Evolutionary conservation across 2,113 vertebrate genomes (phyloP).

Genomic region (Onychostoma macrolepis): DNA sequence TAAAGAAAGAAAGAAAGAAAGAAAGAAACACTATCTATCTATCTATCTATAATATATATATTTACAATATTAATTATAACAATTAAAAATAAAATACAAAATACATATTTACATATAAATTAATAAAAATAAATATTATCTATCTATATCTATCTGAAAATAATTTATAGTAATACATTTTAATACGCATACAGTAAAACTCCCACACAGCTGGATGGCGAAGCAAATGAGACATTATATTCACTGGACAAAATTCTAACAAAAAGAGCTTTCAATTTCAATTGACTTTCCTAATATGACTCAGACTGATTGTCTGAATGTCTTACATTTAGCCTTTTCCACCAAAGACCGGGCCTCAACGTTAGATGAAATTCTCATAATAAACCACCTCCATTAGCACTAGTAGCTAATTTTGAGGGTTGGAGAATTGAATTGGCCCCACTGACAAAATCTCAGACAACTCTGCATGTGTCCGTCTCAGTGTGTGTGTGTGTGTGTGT

Average conservation of each 20-base stretch:
- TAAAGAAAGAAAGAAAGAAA: too few relatives aligned
- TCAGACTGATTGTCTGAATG: slow-evolving; percentile 21
- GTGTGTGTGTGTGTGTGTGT: slow-evolving; percentile 26
- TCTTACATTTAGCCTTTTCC: not conserved
- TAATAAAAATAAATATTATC: too few relatives aligned
- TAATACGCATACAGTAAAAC: not conserved
- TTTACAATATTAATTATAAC: too few relatives aligned
- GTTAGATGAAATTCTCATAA: not conserved
- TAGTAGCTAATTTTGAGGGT: not conserved
- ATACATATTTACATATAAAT: too few relatives aligned
- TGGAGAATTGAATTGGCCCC: not conserved
- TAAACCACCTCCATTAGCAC: not conserved
- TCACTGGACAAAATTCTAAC: not conserved
- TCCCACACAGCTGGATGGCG: not conserved
- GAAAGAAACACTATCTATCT: too few relatives aligned
- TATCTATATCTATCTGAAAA: too few relatives aligned
- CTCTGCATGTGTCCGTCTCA: slow-evolving; percentile 33
- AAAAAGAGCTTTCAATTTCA: not conserved
- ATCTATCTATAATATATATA: not conserved
- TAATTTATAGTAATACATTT: not conserved
- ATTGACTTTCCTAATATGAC: not conserved
- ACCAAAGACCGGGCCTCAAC: not conserved
- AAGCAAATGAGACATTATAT: not conserved
- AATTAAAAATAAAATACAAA: too few relatives aligned
- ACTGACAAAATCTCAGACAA: not conserved